Conservation (phyloP, 2,113 vertebrate species). For the Spea multiplicata region DNA sequence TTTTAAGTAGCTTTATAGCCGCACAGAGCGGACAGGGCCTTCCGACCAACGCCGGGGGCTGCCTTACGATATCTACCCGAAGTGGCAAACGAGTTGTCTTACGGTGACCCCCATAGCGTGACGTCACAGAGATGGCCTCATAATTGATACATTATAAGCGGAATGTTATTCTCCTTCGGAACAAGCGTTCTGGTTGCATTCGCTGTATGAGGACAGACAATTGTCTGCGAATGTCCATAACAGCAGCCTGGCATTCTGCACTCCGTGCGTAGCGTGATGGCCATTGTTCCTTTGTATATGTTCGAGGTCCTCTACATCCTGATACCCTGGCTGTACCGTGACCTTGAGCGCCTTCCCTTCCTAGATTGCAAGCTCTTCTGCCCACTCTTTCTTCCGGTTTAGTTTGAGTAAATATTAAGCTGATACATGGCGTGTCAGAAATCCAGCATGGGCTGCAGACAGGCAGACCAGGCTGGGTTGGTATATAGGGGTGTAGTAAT, state of each 20-base stretch:
- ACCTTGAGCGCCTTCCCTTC: constrained; percentile 23
- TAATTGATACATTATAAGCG: neutral
- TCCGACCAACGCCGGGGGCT: neutral
- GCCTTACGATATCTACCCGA: neutral
- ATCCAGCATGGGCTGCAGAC: neutral
- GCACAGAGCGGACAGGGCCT: neutral
- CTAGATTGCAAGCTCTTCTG: constrained; percentile 32
- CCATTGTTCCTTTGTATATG: neutral
- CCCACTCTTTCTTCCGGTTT: neutral
- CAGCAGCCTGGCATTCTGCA: neutral
- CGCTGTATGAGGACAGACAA: neutral
- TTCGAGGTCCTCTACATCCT: neutral
- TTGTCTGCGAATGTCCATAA: neutral
- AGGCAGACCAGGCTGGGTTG: neutral
- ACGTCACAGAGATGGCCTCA: neutral
- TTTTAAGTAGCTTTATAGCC: neutral
- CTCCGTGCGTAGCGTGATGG: neutral
- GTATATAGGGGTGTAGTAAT: neutral
- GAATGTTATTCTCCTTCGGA: neutral
- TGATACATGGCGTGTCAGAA: too few species aligned
- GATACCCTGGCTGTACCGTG: neutral
- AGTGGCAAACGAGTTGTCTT: neutral
- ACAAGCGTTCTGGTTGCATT: neutral
- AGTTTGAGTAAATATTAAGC: too few species aligned
- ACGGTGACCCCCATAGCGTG: neutral